A percentile compares a stretch with the other conserved stretches of the same genome.
Conservation (phyloP, 2,797 vertebrate species). For the Danio choprae region DNA sequence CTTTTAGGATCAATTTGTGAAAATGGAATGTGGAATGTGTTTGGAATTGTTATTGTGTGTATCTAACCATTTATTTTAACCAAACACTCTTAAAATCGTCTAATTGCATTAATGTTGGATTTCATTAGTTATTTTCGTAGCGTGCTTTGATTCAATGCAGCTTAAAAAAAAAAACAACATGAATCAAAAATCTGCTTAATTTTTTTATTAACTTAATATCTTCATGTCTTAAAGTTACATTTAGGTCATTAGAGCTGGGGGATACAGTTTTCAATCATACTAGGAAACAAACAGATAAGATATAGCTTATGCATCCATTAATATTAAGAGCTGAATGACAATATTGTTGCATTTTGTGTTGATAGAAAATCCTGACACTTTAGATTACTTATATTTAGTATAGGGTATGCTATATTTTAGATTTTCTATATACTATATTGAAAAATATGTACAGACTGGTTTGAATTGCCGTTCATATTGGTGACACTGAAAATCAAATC, state of each 20-base stretch:
- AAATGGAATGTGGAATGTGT: background rate
- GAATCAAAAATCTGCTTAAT: too few relatives aligned
- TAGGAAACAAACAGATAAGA: too few relatives aligned
- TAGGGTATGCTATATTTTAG: too few relatives aligned
- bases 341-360: too few relatives aligned
- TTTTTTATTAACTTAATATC: too few relatives aligned
- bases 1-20: background rate
- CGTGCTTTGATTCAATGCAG: background rate
- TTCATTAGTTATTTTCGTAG: background rate
- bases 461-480: background rate
- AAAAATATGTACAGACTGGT: too few relatives aligned
- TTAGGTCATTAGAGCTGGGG: background rate
- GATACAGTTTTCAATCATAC: background rate
- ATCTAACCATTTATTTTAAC: background rate
- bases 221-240: background rate
- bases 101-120: background rate
- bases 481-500: background rate
- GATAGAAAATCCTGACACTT: too few relatives aligned
- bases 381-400: too few relatives aligned
- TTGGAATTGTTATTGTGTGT: background rate
- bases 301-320: too few relatives aligned
- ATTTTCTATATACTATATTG: too few relatives aligned
- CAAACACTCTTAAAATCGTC: background rate
- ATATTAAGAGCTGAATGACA: too few relatives aligned
- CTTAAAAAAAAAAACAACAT: background rate